Evolutionary conservation across 1,140 invertebrate species (phyloP).

Genomic region (Trichomalopsis sarcophagae): DNA sequence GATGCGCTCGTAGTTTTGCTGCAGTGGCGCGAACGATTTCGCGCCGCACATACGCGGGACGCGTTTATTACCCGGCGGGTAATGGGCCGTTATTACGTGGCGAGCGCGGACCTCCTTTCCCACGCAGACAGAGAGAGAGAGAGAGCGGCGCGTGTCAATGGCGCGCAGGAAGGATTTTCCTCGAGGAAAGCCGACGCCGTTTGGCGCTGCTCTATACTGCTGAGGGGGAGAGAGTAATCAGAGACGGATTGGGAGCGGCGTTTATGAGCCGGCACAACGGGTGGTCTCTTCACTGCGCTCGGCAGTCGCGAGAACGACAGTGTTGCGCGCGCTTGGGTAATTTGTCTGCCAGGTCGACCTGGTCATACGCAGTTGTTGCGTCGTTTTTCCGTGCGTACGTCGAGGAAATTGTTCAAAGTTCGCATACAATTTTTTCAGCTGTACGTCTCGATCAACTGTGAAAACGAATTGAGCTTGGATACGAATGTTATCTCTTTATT

Average conservation of each 20-base stretch:
- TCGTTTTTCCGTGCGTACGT: background rate
- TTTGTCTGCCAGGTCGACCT: background rate
- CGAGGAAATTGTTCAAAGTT: too few species aligned
- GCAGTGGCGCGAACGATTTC: background rate
- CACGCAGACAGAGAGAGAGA: background rate
- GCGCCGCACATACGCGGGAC: background rate
- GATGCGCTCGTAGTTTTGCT: background rate
- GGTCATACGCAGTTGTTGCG: background rate
- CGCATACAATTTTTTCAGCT: background rate
- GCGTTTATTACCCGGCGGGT: constrained; percentile 34
- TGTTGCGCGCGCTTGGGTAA: background rate
- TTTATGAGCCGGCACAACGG: constrained; percentile 16
- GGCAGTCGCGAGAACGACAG: background rate
- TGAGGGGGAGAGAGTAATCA: background rate
- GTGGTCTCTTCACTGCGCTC: constrained; percentile 7
- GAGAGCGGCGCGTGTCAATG: background rate
- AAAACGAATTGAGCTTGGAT: too few species aligned
- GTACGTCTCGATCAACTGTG: too few species aligned
- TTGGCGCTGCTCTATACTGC: background rate
- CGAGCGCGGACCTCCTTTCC: background rate
- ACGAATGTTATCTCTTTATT: background rate
- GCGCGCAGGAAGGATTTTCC: background rate
- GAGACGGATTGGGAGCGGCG: constrained; percentile 21
- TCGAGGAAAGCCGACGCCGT: background rate
- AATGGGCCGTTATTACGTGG: constrained; percentile 38